Evolutionary conservation across 2,113 vertebrate species (phyloP).

Genomic region (Atlantisia rogersi): DNA sequence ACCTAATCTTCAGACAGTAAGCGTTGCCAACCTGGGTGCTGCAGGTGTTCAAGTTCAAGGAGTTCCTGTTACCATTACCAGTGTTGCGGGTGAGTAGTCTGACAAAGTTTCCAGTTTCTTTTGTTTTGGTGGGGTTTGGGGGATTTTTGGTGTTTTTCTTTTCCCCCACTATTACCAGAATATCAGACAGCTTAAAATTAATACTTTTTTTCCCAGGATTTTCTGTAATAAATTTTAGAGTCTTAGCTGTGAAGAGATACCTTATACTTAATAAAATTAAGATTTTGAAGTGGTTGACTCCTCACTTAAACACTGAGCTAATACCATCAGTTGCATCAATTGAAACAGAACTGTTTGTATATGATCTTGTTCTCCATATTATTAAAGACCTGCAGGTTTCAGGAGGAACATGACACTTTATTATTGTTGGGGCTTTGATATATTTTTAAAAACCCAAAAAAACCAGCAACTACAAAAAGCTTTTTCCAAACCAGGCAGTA

Average conservation of each 20-base stretch:
- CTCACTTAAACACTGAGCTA: neutral
- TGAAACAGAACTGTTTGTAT: neutral
- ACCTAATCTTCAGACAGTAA: conserved; percentile 96
- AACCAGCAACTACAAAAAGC: neutral
- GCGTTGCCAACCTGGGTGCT: conserved; percentile 91
- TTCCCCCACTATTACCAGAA: neutral
- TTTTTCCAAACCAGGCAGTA: neutral
- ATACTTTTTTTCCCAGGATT: neutral
- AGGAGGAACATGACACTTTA: neutral
- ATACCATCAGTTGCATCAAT: neutral
- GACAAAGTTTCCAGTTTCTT: neutral
- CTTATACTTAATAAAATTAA: neutral
- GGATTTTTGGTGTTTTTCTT: neutral
- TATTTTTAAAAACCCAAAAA: neutral
- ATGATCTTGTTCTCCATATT: neutral
- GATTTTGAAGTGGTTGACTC: neutral
- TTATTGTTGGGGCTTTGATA: neutral
- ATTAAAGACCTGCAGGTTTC: neutral
- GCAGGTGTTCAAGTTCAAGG: conserved; percentile 96
- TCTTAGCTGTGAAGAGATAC: neutral
- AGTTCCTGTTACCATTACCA: conserved; percentile 95
- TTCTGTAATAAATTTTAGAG: neutral
- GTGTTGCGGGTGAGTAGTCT: conserved; percentile 88
- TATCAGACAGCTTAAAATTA: neutral
- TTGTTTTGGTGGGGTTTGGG: neutral